Evolutionary conservation across 2,113 vertebrate genomes (phyloP), one percentile per base, ranked within the genome.

Genomic region (Rhinichthys klamathensis): DNA sequence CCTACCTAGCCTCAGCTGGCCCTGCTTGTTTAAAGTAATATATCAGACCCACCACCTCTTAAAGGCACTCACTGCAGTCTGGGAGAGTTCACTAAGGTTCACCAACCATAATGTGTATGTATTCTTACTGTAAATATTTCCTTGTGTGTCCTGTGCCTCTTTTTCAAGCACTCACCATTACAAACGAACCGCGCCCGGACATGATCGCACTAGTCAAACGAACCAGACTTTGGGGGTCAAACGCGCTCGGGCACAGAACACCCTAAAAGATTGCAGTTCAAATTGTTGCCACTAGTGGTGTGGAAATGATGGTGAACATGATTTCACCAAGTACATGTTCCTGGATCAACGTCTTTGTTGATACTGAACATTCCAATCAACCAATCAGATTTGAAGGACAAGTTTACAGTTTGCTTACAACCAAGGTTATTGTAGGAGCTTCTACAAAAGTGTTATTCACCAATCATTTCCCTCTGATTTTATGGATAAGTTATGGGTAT

Each of bases 111-210:
- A 91, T 85, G 89, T 81, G 89, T 91, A 87, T 65, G 78, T 89
- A 90, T 89, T 84, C 87, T 72, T 87, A 92, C 88, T 94, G 91
- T 94, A 95, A 94, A 94, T 92, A 95, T 94, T 95, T 94, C 91
- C 90, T 90, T 93, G 93, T 90, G 91, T 92, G 90, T 92, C 90
- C 25, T 76, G 83, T 84, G 84, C 86, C 89, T 89, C 89, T 90
- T 85, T 86, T 91, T 72, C 30, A 25, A 72, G 21, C 21, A 25
- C 41, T 82, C 15, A 16, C 15, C 10, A 81, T 23, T 82, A n/a
- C 30, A 72, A 41, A 41, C 38, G 38, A 41, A 41, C 38, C 7
- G 38, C 38, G 7, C 38, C 38, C 38, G 38, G 38, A 41, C 38
- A 8, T 41, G 38, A 41, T 41, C 7, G 38, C 6, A 41, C 38